Percentiles rank a stretch among this genome's conserved stretches.
These are phyloP conservation scores for Cassiopea andromeda DNA, from an alignment of 30 jellyfish, hydroid and myxozoan species.

Conservation along the genomic window DNA sequence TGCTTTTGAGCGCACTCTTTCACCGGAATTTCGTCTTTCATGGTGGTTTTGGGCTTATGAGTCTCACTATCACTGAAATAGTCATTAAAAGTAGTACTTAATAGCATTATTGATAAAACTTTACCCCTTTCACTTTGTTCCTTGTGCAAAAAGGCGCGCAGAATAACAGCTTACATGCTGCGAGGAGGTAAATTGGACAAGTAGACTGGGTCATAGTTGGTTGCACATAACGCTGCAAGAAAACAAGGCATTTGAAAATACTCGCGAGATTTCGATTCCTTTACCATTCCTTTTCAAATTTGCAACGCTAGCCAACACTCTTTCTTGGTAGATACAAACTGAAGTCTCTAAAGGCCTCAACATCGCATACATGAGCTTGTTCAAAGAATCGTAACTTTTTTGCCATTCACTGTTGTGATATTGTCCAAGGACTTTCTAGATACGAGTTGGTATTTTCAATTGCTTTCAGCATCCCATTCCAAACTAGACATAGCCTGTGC, in stretches of 20 bases:
- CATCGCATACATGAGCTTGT: no score
- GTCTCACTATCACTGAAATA: constrained; percentile 14
- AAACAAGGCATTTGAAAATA: neutral
- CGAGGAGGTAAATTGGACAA: neutral
- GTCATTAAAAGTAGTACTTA: constrained; percentile 48
- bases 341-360: no score
- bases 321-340: no score
- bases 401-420: no score
- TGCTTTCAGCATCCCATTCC: no score
- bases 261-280: neutral
- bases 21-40: constrained; percentile 17
- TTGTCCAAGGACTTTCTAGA: no score
- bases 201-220: neutral
- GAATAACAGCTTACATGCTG: neutral
- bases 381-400: no score
- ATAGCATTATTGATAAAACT: constrained; percentile 17
- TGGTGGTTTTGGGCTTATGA: neutral
- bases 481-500: no score
- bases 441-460: no score
- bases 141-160: neutral
- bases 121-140: neutral
- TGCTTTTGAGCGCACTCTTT: neutral
- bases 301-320: no score
- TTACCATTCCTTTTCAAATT: neutral
- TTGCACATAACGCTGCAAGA: neutral